Evolutionary conservation across 2,888 invertebrate species (phyloP).

Genomic region (Acanthoscelides obtectus): DNA sequence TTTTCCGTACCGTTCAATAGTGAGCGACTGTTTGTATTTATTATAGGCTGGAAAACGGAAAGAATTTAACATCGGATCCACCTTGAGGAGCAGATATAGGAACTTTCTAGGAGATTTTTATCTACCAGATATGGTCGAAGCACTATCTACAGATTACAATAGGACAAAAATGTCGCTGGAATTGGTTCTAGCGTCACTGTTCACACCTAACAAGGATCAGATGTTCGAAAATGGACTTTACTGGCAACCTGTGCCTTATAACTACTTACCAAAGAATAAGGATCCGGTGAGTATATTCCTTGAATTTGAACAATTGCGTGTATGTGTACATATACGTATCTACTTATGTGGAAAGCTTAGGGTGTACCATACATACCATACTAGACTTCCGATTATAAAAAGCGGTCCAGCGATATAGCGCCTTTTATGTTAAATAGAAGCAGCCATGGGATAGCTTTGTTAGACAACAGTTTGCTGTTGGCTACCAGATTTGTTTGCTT

Average conservation of each 20-base stretch:
- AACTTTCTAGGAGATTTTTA: conserved; percentile 56
- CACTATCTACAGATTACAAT: conserved; percentile 64
- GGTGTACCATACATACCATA: no score
- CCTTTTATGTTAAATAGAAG: no score
- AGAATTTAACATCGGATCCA: conserved; percentile 56
- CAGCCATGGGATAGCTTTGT: no score
- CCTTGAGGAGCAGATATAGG: conserved; percentile 57
- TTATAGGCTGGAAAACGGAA: conserved; percentile 32
- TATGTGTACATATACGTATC: no score
- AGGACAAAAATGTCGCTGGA: conserved; percentile 68
- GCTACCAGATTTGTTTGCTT: no score
- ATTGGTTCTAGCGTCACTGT: conserved; percentile 63
- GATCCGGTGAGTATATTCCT: conserved; percentile 22
- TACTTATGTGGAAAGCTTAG: no score
- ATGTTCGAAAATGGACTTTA: conserved; percentile 54
- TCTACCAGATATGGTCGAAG: conserved; percentile 51
- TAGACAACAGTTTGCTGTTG: no score
- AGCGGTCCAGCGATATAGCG: no score
- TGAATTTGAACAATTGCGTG: neutral
- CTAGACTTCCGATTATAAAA: no score
- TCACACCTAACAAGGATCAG: conserved; percentile 53
- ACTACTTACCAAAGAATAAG: conserved; percentile 51
- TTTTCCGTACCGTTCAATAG: no score
- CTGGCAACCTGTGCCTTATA: conserved; percentile 78
- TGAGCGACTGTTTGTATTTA: neutral